Base-by-base conservation (phyloP, 2,797 vertebrate species). In the Iguana delicatissima region DNA sequence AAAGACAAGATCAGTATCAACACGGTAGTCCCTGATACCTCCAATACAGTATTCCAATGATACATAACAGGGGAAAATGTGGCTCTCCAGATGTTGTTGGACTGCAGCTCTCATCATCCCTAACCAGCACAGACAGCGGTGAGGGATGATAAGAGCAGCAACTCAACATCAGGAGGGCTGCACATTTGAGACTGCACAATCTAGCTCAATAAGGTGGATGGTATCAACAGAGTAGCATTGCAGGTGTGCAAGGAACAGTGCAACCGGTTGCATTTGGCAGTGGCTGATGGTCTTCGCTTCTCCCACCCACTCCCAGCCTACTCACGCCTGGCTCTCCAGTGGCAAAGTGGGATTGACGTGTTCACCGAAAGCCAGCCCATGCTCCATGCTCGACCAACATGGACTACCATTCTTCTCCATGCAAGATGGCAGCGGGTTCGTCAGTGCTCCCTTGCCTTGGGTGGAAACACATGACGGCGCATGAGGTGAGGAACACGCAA, bases 301-400 rank as follows among this genome's bases (percentile, higher is more conserved):
- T 38, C n/a, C 7, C 8, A 22, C 73, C 74, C 14, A 1, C 16
- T 2, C 55, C 42, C 59, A 92, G 89, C 92, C 95, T 89, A 99
- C 99, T 99, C 97, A 99, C 99, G 99, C 98, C 97, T 99, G 99
- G 97, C 98, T 99, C 97, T 99, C 99, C 96, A 99, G 96, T n/a
- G 99, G 98, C 97, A 99, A 96, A 26, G 96, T 95, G 93, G 99
- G 98, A 95, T 99, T 98, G 91, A 99, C 98, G 86, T 98, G 98
- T 95, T 99, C 99, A 86, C 99, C 99, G 0, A 98, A 86, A 32
- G 98, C 97, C 50, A 97, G 96, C 93, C 97, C 97, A 84, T 98
- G 98, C 94, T 99, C 99, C 16, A 97, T 0, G 1, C 97, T 98
- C 87, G 97, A 73, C 89, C 89, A 83, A 72, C 89, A 87, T 6